A percentile compares a stretch with the other conserved stretches of the same genome.
phyloP scores from a whole-genome alignment of 2,888 invertebrate genomes.

The Candidula unifasciata region DNA sequence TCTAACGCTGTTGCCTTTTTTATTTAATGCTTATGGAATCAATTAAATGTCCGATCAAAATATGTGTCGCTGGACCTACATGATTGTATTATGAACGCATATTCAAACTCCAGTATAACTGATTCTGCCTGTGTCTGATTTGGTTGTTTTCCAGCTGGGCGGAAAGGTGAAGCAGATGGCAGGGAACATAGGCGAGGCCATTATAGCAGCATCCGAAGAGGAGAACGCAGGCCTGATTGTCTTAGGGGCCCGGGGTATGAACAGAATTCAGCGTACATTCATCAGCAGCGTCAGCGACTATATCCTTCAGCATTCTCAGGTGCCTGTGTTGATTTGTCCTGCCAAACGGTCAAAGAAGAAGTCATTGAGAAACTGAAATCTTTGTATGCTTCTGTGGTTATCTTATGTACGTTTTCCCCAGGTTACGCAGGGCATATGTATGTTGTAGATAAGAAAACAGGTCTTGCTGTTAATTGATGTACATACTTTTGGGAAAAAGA shows the following conservation, averaged over 20 bases:
- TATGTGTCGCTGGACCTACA: no score
- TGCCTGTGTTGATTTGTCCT: conserved; percentile 58
- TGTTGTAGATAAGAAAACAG: no score
- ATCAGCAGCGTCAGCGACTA: conserved; percentile 63
- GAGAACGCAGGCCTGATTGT: conserved; percentile 56
- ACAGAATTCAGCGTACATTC: conserved; percentile 58
- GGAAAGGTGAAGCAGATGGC: conserved; percentile 61
- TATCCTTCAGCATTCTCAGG: conserved; percentile 58
- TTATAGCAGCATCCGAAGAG: conserved; percentile 55
- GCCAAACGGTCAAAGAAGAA: neutral
- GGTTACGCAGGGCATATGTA: no score
- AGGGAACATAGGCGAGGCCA: conserved; percentile 58
- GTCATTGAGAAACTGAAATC: neutral
- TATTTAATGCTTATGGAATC: no score
- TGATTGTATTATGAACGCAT: neutral
- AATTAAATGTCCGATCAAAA: no score
- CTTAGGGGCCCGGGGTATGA: conserved; percentile 59
- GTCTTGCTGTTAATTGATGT: no score
- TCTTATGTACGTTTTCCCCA: no score
- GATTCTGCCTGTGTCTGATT: neutral
- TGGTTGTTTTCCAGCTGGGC: conserved; percentile 51
- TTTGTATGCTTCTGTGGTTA: neutral
- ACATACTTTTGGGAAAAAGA: no score
- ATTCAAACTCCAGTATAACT: neutral
- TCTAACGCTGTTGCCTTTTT: no score